phyloP scores from a whole-genome alignment of 2,113 vertebrate species.

The Anseranas semipalmata region DNA sequence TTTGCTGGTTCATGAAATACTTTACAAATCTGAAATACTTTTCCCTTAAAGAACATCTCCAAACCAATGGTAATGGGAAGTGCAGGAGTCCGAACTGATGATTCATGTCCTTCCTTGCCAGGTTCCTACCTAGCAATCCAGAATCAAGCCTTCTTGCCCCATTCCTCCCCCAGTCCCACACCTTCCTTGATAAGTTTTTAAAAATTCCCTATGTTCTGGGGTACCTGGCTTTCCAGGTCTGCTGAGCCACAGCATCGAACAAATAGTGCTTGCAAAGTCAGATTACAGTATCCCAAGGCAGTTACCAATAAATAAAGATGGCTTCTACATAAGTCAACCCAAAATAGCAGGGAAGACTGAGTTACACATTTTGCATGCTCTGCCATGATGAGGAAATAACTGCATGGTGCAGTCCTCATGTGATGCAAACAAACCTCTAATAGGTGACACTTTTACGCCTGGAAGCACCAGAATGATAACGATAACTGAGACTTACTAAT shows the following conservation, averaged over 20 bases:
- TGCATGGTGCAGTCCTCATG: accelerated
- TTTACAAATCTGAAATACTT: background rate
- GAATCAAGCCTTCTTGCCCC: background rate
- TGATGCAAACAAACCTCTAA: background rate
- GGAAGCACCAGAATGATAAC: background rate
- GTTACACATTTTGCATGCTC: background rate
- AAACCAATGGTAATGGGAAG: background rate
- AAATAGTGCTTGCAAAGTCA: background rate
- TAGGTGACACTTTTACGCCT: background rate
- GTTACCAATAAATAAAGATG: background rate
- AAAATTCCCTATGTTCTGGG: background rate
- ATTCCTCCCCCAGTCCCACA: no score
- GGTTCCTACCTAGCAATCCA: background rate
- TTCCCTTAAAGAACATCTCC: background rate
- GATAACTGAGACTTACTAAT: conserved; percentile 89
- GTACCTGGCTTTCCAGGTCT: background rate
- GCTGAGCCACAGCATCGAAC: background rate
- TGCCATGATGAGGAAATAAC: background rate
- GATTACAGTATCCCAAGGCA: background rate
- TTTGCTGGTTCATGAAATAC: background rate
- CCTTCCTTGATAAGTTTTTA: background rate
- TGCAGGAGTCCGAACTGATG: background rate
- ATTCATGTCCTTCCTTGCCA: background rate
- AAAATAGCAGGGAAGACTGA: background rate
- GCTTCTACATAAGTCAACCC: background rate